These are phyloP conservation scores for Trissolcus basalis DNA, from an alignment of 1,140 invertebrate genomes.

Conservation along the genomic window DNA sequence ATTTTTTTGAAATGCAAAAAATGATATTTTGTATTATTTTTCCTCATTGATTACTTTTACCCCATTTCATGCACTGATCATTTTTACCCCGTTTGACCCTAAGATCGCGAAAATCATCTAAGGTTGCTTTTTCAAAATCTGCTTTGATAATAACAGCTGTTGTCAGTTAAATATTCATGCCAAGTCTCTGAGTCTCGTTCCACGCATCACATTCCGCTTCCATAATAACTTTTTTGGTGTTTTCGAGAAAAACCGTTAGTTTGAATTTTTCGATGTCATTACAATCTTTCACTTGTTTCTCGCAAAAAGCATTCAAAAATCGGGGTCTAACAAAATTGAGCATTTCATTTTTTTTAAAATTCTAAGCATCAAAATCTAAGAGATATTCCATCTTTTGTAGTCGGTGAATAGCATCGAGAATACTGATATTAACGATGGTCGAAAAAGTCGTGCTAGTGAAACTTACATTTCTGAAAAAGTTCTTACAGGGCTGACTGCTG, in stretches of 20 bases:
- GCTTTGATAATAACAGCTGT: conserved; percentile 15
- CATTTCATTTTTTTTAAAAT: conserved; percentile 18
- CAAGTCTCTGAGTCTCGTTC: conserved; percentile 9
- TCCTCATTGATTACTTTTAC: too few relatives aligned
- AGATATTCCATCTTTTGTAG: background rate
- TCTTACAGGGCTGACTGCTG: conserved; percentile 27
- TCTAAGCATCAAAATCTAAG: background rate
- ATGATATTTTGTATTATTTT: too few relatives aligned
- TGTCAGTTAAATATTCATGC: conserved; percentile 5
- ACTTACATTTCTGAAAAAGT: conserved; percentile 3
- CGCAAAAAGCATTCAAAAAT: conserved; percentile 31
- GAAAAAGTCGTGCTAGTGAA: background rate
- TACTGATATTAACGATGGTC: background rate
- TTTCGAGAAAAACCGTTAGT: conserved; percentile 18
- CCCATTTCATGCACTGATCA: too few relatives aligned
- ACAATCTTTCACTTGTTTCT: conserved; percentile 27
- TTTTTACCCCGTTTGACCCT: conserved; percentile 4
- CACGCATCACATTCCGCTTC: conserved; percentile 14
- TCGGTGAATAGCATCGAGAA: background rate
- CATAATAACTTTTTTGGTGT: conserved; percentile 8
- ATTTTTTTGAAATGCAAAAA: too few relatives aligned
- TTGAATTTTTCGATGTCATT: conserved; percentile 16
- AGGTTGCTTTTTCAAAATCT: conserved; percentile 2
- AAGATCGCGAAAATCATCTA: conserved; percentile 13
- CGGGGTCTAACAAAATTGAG: conserved; percentile 19